Evolutionary conservation across 2,113 vertebrate genomes (phyloP), one percentile per base, ranked within the genome.

Genomic region (Ammospiza nelsoni): DNA sequence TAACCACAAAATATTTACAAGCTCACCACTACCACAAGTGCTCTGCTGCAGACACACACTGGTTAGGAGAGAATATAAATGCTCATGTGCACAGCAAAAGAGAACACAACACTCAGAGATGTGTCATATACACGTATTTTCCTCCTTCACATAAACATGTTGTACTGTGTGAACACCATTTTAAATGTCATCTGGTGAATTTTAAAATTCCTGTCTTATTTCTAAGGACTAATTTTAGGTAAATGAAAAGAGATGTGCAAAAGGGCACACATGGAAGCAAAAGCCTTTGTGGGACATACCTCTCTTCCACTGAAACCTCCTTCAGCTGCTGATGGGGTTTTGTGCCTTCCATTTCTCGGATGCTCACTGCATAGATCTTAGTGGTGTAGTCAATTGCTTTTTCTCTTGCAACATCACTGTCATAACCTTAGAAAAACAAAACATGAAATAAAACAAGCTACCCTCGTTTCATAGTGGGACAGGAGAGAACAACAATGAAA

Each of bases 351-450:
- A 99, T 99, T 87, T 98, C 98, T 89, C 99, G 98, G 97, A 99
- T 99, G 98, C 98, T 99, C 89, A 98, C 98, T 0, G 99, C 99
- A 67, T 99, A 99, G 96, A 99, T 98, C 98, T 99, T 99, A 13
- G 99, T 99, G 76, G 99, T 98, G 68, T 99, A 99, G 88, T 99
- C 99, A 79, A 98, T 98, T 41, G 92, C 98, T 94, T 99, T 99
- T 95, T 99, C 99, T 81, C 98, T 98, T 22, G 99, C 99, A 48
- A 99, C 99, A 12, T 99, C 99, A 23, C 99, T 99, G 97, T 99
- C 99, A 44, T 99, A 99, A 35, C 99, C 99, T 99, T 97, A 65
- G 89, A 89, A 48, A 95, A 86, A 78, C 19, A 63, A 80, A 96
- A 84, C 41, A 69, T 7, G 84, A 44, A 68, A 63, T 86, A 61